Evolutionary conservation across 2,113 vertebrate genomes (phyloP).

Genomic region (Collichthys lucidus): DNA sequence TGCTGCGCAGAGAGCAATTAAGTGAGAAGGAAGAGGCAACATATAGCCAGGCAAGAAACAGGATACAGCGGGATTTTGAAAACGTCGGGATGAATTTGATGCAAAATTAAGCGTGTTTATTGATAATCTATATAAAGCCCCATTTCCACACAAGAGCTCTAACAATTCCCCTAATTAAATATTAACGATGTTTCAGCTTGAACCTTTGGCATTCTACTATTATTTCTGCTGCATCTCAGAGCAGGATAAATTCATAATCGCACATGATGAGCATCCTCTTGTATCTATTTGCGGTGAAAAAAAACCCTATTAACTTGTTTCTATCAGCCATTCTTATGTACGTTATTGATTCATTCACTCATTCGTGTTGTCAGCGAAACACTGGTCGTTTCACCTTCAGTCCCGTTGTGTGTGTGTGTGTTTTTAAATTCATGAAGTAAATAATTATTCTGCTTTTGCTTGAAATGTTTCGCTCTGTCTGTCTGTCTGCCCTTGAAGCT

Average conservation of each 20-base stretch:
- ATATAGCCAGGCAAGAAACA: slow-evolving; percentile 62
- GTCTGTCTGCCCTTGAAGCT: background rate
- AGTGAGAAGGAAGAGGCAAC: slow-evolving; percentile 56
- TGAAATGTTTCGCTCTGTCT: slow-evolving; percentile 6
- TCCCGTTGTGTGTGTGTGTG: background rate
- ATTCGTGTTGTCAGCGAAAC: slow-evolving; percentile 10
- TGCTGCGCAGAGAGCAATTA: slow-evolving; percentile 68
- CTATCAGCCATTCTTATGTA: slow-evolving; percentile 7
- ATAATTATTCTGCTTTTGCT: slow-evolving; percentile 16
- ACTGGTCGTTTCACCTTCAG: slow-evolving; percentile 25
- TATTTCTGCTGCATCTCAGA: slow-evolving; percentile 64
- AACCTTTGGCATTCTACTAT: slow-evolving; percentile 78
- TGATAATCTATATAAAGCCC: slow-evolving; percentile 83
- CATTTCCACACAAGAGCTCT: slow-evolving; percentile 71
- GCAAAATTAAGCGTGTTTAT: slow-evolving; percentile 81
- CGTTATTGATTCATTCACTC: slow-evolving; percentile 32
- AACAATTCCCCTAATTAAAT: slow-evolving; percentile 81
- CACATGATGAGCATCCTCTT: slow-evolving; percentile 33
- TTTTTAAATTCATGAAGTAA: slow-evolving; percentile 5
- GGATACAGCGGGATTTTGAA: slow-evolving; percentile 71
- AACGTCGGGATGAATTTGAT: slow-evolving; percentile 68
- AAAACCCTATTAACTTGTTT: slow-evolving; percentile 34
- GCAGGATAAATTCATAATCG: slow-evolving; percentile 51
- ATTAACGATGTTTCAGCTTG: slow-evolving; percentile 77
- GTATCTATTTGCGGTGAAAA: slow-evolving; percentile 42